phyloP scores from a whole-genome alignment of 2,888 invertebrate genomes.

The Volucella bombylans region DNA sequence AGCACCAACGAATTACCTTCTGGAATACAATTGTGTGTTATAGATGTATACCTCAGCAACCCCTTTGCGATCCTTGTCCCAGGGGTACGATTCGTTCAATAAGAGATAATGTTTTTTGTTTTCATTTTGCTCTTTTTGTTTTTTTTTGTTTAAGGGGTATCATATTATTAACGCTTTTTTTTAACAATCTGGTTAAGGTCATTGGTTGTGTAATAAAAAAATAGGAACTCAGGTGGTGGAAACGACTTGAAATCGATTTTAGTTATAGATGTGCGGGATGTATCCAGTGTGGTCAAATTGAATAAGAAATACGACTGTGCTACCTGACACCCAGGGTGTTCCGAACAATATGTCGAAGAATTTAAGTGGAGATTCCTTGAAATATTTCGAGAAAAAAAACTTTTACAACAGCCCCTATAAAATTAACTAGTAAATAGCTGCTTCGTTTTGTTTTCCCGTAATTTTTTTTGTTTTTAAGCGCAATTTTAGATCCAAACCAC shows the following conservation, averaged over 20 bases:
- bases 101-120: slow-evolving; percentile 43
- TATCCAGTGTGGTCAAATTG: background rate
- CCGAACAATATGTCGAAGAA: too few relatives aligned
- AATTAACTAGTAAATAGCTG: too few relatives aligned
- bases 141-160: slow-evolving; percentile 2
- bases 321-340: too few relatives aligned
- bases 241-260: slow-evolving; percentile 10
- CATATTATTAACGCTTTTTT: slow-evolving; percentile 41
- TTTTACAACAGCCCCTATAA: too few relatives aligned
- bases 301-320: background rate
- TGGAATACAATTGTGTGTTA: background rate
- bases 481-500: too few relatives aligned
- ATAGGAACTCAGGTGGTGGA: slow-evolving; percentile 39
- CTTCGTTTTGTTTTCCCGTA: too few relatives aligned
- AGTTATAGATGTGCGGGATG: background rate
- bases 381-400: too few relatives aligned
- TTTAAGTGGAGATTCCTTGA: too few relatives aligned
- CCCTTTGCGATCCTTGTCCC: slow-evolving; percentile 53
- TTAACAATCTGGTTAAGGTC: slow-evolving; percentile 16
- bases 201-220: slow-evolving; percentile 24
- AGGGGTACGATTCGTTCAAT: slow-evolving; percentile 63
- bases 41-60: slow-evolving; percentile 26
- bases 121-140: background rate
- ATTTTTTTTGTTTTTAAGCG: too few relatives aligned
- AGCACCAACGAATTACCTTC: slow-evolving; percentile 11